Evolutionary conservation across 35 echinoderm and acorn worm species (phyloP).

Genomic region (Nesometra sesokonis): DNA sequence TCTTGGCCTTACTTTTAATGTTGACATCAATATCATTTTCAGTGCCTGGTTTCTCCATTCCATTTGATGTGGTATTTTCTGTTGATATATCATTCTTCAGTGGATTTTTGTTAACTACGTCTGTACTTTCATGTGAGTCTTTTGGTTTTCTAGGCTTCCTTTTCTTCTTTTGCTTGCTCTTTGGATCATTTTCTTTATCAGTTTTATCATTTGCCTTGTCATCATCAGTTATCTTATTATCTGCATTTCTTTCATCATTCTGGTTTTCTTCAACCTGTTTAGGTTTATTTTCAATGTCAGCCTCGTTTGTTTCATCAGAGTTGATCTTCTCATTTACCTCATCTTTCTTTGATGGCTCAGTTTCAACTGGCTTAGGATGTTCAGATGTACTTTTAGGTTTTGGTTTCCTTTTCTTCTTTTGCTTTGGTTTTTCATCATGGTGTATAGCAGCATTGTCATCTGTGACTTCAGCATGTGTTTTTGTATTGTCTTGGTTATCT

Average conservation of each 20-base stretch:
- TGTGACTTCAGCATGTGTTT: neutral
- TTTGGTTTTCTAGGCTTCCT: neutral
- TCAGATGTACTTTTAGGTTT: neutral
- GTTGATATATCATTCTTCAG: neutral
- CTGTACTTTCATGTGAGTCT: neutral
- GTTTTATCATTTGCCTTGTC: neutral
- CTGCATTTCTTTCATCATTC: slow-evolving; percentile 3
- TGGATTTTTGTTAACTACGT: neutral
- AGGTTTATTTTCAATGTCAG: neutral
- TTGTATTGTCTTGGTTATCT: neutral
- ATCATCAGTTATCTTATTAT: neutral
- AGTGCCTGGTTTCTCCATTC: neutral
- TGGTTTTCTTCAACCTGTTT: neutral
- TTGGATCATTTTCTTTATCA: neutral
- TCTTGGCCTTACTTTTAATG: neutral
- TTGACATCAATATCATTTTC: neutral
- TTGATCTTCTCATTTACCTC: slow-evolving; percentile 5
- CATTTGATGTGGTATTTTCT: no score
- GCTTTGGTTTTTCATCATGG: neutral
- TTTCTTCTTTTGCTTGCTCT: neutral
- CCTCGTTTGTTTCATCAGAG: neutral
- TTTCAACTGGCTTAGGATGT: neutral
- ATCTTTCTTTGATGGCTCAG: slow-evolving; percentile 6
- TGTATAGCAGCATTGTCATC: no score
- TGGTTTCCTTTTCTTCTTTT: slow-evolving; percentile 6